Percentiles rank a stretch among this genome's conserved stretches.
Conservation (phyloP, 92 coral and sea anemone genomes). For the Micromussa lordhowensis region DNA sequence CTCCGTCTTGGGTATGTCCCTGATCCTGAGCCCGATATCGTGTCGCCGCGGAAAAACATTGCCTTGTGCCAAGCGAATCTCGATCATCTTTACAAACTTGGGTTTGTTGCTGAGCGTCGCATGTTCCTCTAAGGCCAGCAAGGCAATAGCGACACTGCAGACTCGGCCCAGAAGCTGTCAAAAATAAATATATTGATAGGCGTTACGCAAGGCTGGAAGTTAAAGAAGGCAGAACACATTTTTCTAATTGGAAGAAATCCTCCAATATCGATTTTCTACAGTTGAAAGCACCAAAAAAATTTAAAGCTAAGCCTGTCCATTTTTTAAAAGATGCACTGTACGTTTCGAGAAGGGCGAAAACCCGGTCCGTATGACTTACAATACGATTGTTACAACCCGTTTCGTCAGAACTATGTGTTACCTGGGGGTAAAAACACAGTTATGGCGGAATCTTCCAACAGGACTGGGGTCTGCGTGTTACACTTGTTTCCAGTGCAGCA, state of each 20-base stretch:
- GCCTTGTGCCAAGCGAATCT: conserved; percentile 9
- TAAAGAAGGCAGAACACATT: too few species aligned
- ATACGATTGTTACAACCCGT: too few species aligned
- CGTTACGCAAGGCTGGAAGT: too few species aligned
- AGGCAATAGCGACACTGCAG: background rate
- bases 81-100: background rate
- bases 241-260: too few species aligned
- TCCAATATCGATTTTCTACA: too few species aligned
- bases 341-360: too few species aligned
- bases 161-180: background rate
- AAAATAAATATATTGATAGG: background rate
- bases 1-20: background rate
- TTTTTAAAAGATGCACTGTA: too few species aligned
- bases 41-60: background rate
- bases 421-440: conserved; percentile 8
- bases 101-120: background rate
- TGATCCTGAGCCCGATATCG: background rate
- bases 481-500: conserved; percentile 15
- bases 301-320: too few species aligned
- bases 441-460: background rate
- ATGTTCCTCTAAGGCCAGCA: background rate
- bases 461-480: background rate
- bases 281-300: too few species aligned
- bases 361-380: too few species aligned
- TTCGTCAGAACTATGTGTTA: background rate